phyloP scores from a whole-genome alignment of 2,797 vertebrate genomes.

The Nyctalus aviator region DNA sequence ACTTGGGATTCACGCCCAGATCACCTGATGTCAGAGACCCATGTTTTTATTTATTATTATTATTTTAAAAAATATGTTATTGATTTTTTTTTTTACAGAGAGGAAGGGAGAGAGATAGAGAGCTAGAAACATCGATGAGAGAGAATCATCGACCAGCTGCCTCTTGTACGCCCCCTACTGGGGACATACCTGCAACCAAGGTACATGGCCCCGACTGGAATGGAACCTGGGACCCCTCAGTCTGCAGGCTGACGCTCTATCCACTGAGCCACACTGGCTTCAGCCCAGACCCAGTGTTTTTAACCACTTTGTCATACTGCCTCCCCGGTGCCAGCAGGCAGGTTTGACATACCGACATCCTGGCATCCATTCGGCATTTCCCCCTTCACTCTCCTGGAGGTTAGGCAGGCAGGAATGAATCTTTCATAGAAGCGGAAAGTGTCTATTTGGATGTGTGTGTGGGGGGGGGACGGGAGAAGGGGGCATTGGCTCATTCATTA shows the following conservation, averaged over 20 bases:
- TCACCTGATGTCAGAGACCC: neutral
- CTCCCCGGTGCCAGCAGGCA: neutral
- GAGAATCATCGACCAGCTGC: too few species aligned
- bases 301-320: neutral
- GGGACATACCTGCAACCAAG: too few species aligned
- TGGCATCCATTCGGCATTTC: neutral
- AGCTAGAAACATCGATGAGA: too few species aligned
- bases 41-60: too few species aligned
- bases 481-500: neutral
- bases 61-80: too few species aligned
- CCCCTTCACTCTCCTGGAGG: neutral
- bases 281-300: neutral
- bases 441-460: neutral
- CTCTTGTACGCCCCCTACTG: too few species aligned
- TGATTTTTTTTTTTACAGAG: too few species aligned
- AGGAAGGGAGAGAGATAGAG: too few species aligned
- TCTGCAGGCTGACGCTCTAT: too few species aligned
- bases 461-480: accelerated
- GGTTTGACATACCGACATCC: neutral
- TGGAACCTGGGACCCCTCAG: too few species aligned
- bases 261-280: too few species aligned
- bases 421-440: neutral
- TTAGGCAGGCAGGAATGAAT: neutral
- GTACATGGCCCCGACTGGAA: too few species aligned
- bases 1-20: neutral